Evolutionary conservation across 2,888 invertebrate species (phyloP), one percentile per base, ranked within the genome.

Genomic region (Orthonychiurus folsomi): DNA sequence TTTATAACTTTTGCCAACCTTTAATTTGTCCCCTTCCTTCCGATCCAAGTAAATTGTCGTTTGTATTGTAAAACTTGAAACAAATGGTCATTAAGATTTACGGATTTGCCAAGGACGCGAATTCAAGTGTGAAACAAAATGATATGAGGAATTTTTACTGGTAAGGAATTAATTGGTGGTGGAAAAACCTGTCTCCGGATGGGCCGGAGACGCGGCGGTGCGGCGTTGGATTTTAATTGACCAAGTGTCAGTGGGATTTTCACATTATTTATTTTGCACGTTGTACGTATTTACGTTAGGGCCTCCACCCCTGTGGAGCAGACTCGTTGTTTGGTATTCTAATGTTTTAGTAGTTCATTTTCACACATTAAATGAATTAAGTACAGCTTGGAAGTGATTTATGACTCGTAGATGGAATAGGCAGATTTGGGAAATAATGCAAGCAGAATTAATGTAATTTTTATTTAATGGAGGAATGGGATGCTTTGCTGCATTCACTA

Each of bases 231-330:
- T n/a, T n/a, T n/a, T n/a, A n/a, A n/a, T n/a, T n/a, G n/a, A n/a
- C n/a, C n/a, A n/a, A n/a, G n/a, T n/a, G n/a, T n/a, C n/a, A 37
- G 37, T 37, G 37, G 37, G 37, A 37, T 37, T 37, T 37, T 37
- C 37, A 37, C 37, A 37, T 37, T 37, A 37, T 37, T 37, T 37
- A 37, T 37, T 37, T 37, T 37, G 15, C 37, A 37, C 37, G n/a
- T 37, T 15, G 37, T 15, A 37, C 37, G n/a, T n/a, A n/a, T n/a
- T n/a, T n/a, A n/a, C n/a, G n/a, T n/a, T n/a, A n/a, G n/a, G n/a
- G n/a, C n/a, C n/a, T n/a, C n/a, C n/a, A 37, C 37, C 5, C 37
- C 37, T 9, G 5, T 37, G 5, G 37, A 37, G 5, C 15, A 15
- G 5, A 9, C 9, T 37, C 15, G 5, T 37, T 37, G 37, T 37